phyloP scores from a whole-genome alignment of 2,113 vertebrate genomes.

The Rhinolophus sinicus region DNA sequence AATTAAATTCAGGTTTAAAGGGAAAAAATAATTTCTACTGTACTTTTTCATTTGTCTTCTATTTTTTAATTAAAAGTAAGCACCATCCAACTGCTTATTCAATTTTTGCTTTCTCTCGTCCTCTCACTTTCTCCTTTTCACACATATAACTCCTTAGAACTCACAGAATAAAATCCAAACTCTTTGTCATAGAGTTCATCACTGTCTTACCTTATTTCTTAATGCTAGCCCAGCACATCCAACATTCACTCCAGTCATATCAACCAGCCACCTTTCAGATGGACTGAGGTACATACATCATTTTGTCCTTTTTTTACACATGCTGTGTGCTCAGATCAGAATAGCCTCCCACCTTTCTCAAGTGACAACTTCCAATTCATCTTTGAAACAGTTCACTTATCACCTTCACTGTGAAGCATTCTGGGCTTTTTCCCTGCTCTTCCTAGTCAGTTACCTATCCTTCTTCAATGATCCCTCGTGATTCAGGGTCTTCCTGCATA shows the following conservation, averaged over 20 bases:
- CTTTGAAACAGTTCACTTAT: neutral
- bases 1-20: neutral
- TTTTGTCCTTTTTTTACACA: neutral
- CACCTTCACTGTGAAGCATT: neutral
- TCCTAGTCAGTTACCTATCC: neutral
- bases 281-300: rapidly evolving
- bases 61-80: neutral
- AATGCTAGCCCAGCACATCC: rapidly evolving
- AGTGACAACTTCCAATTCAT: neutral
- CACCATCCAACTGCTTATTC: neutral
- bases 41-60: neutral
- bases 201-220: neutral
- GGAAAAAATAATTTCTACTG: neutral
- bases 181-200: neutral
- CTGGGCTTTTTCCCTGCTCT: neutral
- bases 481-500: neutral
- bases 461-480: neutral
- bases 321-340: neutral
- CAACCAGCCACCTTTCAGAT: neutral
- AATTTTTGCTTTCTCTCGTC: neutral
- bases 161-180: neutral
- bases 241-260: neutral
- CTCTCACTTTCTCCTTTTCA: neutral
- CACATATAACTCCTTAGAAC: neutral
- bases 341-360: neutral